Percentiles rank a stretch among this genome's conserved stretches.
These are phyloP conservation scores for Meta bourneti DNA, from an alignment of 2,888 invertebrate species.

Conservation along the genomic window DNA sequence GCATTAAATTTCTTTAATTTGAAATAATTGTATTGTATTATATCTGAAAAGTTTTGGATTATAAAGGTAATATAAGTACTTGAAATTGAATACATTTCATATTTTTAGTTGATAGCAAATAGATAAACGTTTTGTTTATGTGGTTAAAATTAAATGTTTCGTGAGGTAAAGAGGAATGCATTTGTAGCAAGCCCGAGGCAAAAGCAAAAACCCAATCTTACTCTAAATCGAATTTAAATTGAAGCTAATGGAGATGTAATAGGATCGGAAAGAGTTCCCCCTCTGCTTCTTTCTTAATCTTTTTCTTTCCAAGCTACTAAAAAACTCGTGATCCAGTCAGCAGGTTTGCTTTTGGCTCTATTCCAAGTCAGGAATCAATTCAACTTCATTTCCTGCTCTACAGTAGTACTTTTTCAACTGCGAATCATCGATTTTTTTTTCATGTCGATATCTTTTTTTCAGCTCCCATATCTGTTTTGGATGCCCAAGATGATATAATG, in stretches of 20 bases:
- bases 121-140: too few species aligned
- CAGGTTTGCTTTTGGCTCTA: conserved; percentile 12
- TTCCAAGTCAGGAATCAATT: conserved; percentile 22
- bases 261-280: background rate
- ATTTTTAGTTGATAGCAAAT: too few species aligned
- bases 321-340: background rate
- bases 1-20: too few species aligned
- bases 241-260: conserved; percentile 3
- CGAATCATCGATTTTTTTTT: background rate
- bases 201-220: background rate
- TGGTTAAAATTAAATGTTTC: too few species aligned
- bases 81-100: too few species aligned
- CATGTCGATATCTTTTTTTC: conserved; percentile 28
- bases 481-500: conserved; percentile 92
- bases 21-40: too few species aligned
- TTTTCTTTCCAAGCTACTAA: background rate
- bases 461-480: conserved; percentile 90
- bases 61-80: too few species aligned
- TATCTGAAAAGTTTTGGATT: too few species aligned
- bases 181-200: background rate
- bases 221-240: conserved; percentile 32
- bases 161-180: too few species aligned
- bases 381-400: background rate
- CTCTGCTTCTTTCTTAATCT: background rate
- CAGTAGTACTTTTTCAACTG: background rate